These are phyloP conservation scores for Callinectes sapidus DNA, from an alignment of 2,888 invertebrate species.

Conservation along the genomic window DNA sequence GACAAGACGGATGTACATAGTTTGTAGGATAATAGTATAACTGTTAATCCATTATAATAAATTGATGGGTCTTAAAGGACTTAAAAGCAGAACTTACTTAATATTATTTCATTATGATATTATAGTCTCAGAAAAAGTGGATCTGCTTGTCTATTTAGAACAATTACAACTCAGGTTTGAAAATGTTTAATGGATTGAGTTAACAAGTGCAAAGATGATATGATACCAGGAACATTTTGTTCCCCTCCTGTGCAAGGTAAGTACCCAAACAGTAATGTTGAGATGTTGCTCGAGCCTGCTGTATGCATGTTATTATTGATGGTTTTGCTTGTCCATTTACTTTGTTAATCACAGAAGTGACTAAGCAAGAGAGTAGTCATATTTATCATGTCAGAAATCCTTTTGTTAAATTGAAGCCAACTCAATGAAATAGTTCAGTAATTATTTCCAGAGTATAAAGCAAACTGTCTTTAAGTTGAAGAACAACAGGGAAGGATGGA, in stretches of 20 bases:
- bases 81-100: not conserved
- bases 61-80: too few relatives aligned
- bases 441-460: too few relatives aligned
- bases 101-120: not conserved
- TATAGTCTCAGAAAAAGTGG: not conserved
- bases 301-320: conserved; percentile 2
- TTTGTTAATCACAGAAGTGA: too few relatives aligned
- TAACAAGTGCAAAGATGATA: not conserved
- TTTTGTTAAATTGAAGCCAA: too few relatives aligned
- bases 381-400: not conserved
- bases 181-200: not conserved
- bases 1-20: too few relatives aligned
- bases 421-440: too few relatives aligned
- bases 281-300: conserved; percentile 9
- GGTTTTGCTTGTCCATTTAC: not conserved
- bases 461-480: too few relatives aligned
- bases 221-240: not conserved
- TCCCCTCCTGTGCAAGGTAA: not conserved
- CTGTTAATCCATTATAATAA: too few relatives aligned
- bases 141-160: not conserved
- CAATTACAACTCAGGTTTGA: not conserved
- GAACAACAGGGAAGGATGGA: too few relatives aligned
- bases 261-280: not conserved
- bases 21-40: too few relatives aligned
- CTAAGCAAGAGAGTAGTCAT: not conserved